phyloP scores from a whole-genome alignment of 2,888 invertebrate species.

The Hirtodrosophila duncani region DNA sequence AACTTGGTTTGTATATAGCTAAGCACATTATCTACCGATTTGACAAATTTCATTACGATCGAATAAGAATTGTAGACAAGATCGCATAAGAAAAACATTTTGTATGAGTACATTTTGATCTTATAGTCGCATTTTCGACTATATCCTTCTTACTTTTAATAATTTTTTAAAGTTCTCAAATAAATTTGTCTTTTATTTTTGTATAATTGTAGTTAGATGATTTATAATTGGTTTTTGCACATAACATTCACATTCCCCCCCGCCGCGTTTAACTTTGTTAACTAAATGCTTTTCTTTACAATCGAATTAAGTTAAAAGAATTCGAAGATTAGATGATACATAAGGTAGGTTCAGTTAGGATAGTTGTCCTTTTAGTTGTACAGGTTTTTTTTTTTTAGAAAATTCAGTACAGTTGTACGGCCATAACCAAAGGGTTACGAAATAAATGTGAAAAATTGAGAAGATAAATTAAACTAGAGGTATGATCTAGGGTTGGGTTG shows the following conservation, averaged over 20 bases:
- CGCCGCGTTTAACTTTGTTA: constrained; percentile 23
- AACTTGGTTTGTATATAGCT: too few species aligned
- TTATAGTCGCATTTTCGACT: too few species aligned
- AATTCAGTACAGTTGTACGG: constrained; percentile 35
- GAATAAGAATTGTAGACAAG: too few species aligned
- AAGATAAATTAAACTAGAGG: constrained; percentile 32
- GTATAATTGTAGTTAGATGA: constrained; percentile 20
- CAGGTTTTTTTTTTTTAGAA: constrained; percentile 18
- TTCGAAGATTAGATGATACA: constrained; percentile 5
- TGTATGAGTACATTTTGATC: too few species aligned
- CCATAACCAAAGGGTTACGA: too few species aligned
- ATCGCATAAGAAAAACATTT: background rate
- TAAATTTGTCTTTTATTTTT: constrained; percentile 10
- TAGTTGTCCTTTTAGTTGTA: too few species aligned
- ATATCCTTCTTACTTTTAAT: too few species aligned
- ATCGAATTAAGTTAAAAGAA: constrained; percentile 16
- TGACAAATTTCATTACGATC: too few species aligned
- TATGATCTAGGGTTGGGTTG: constrained; percentile 4
- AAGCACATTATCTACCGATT: too few species aligned
- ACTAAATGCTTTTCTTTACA: constrained; percentile 27
- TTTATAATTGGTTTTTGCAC: constrained; percentile 31
- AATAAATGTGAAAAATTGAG: constrained; percentile 11
- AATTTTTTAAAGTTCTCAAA: too few species aligned
- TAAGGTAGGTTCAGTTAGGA: constrained; percentile 5
- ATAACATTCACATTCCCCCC: constrained; percentile 26